Conservation (phyloP, 1,140 invertebrate genomes). For the Aphelenchoides besseyi region DNA sequence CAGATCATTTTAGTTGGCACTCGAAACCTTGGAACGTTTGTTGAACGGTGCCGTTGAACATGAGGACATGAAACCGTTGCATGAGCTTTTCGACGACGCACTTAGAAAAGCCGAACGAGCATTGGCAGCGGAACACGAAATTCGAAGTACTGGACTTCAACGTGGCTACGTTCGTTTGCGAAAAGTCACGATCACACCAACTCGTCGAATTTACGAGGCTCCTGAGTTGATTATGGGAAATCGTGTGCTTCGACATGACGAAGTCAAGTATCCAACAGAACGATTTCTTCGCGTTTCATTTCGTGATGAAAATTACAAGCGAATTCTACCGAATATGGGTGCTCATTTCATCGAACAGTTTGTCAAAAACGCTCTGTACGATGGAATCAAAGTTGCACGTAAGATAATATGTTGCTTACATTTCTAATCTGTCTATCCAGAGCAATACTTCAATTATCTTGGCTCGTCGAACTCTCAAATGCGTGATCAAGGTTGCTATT, state of each 20-base stretch:
- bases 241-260: slow-evolving; percentile 37
- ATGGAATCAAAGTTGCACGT: slow-evolving; percentile 34
- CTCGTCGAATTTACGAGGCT: slow-evolving; percentile 39
- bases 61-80: slow-evolving; percentile 26
- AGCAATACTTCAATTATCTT: slow-evolving; percentile 54
- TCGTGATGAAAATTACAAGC: slow-evolving; percentile 34
- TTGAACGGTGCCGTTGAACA: slow-evolving; percentile 31
- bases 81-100: slow-evolving; percentile 33
- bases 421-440: too few species aligned
- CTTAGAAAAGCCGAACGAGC: slow-evolving; percentile 12
- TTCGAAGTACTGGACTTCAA: slow-evolving; percentile 28
- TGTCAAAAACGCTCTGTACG: slow-evolving; percentile 25
- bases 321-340: slow-evolving; percentile 19
- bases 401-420: not conserved
- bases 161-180: slow-evolving; percentile 42
- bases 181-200: slow-evolving; percentile 50
- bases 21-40: slow-evolving; percentile 38
- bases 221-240: slow-evolving; percentile 49
- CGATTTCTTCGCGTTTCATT: slow-evolving; percentile 42
- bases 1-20: slow-evolving; percentile 26
- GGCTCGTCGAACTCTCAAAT: slow-evolving; percentile 53
- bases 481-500: slow-evolving; percentile 52
- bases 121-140: slow-evolving; percentile 21
- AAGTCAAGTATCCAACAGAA: slow-evolving; percentile 30
- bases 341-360: slow-evolving; percentile 31